Evolutionary conservation across 2,797 vertebrate species (phyloP).

Genomic region (Selene dorsalis): DNA sequence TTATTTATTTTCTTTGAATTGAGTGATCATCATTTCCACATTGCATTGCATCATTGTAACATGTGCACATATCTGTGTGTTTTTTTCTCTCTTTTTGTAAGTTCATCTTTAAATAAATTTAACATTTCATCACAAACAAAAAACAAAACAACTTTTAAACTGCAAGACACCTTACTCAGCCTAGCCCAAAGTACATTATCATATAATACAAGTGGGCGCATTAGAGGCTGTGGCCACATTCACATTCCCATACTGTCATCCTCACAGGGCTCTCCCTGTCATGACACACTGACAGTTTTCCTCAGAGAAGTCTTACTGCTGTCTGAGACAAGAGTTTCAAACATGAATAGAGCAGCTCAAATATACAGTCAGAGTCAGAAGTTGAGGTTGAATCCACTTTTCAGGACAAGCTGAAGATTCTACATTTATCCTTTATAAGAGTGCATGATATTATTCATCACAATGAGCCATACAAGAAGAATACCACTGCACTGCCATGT

Average conservation of each 20-base stretch:
- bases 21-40: too few relatives aligned
- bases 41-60: too few relatives aligned
- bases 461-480: not conserved
- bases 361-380: not conserved
- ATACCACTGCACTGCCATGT: not conserved
- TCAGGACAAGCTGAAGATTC: not conserved
- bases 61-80: too few relatives aligned
- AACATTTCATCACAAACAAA: too few relatives aligned
- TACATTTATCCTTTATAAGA: not conserved
- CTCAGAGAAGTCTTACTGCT: not conserved
- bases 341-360: not conserved
- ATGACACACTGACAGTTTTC: not conserved
- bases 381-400: not conserved
- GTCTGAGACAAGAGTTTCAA: not conserved
- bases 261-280: not conserved
- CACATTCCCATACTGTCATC: not conserved
- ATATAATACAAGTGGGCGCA: not conserved
- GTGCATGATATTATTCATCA: not conserved
- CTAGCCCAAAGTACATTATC: not conserved
- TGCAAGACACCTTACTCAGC: not conserved
- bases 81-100: too few relatives aligned
- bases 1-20: too few relatives aligned
- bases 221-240: not conserved
- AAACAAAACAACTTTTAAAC: too few relatives aligned
- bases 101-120: too few relatives aligned